Evolutionary conservation across 2,797 vertebrate genomes (phyloP), one percentile per base, ranked within the genome.

Genomic region (Clarias platycephalus): DNA sequence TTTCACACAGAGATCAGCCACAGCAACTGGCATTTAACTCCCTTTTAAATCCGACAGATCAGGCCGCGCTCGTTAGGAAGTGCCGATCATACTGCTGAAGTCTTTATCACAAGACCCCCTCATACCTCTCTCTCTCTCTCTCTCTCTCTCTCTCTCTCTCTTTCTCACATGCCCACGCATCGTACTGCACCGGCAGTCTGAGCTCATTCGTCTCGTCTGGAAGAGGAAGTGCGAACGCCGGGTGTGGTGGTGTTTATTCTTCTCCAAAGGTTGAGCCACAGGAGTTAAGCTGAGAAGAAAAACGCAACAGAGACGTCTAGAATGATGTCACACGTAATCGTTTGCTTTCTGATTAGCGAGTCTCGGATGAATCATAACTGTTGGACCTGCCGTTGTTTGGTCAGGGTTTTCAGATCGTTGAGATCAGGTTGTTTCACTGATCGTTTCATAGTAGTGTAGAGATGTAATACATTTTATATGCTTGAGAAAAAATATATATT

Each of bases 1-100:
- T 95, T 95, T 95, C 93, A 93, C 94, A 94, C 94, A 91, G 93
- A 93, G 93, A 94, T 91, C 93, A 91, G 93, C 91, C 89, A 92
- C 93, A 92, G 90, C 92, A 84, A 94, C 93, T 95, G 93, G 91
- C 92, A 95, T 95, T 95, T 95, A 91, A 94, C 90, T 87, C 92
- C 93, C 94, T 94, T 94, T 94, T 92, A 93, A 93, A 94, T 90
- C 89, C 90, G 87, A 91, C 93, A 93, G 92, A 94, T 88, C 89
- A 90, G 88, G 92, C 92, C 88, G 87, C 78, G 89, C 86, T 83
- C 84, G 89, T 89, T 90, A 79, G 89, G 88, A 92, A 91, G 90
- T 85, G 90, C 91, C 92, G 91, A 93, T 91, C 90, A 64, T 82
- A 87, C 86, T 87, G 79, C 85, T 89, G 66, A 75, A 92, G 92